A percentile compares a stretch with the other conserved stretches of the same genome.
phyloP scores from a whole-genome alignment of 2,113 vertebrate species.

The Campylomormyrus tamandua region DNA sequence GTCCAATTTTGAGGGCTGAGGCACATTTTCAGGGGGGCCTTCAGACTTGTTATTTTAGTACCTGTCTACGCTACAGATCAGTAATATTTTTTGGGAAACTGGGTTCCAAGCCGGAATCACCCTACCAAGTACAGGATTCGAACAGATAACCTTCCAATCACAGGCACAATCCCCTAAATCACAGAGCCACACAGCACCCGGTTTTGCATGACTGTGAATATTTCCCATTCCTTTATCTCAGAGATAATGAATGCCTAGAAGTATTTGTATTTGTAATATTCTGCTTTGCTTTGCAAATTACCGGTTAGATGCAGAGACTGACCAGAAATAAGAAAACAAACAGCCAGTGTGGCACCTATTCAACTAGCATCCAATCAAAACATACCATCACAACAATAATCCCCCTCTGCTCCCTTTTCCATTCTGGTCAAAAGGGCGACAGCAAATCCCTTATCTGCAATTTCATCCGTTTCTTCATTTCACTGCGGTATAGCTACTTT shows the following conservation, averaged over 20 bases:
- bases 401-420: background rate
- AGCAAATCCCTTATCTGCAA: background rate
- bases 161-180: background rate
- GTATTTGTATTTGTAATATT: background rate
- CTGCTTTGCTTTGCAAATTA: background rate
- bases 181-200: background rate
- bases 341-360: background rate
- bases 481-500: background rate
- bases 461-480: background rate
- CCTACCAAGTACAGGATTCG: background rate
- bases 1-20: background rate
- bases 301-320: background rate
- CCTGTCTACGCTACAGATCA: background rate
- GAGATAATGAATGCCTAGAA: background rate
- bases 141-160: background rate
- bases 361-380: background rate
- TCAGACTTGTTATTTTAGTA: background rate
- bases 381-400: background rate
- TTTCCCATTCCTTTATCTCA: background rate
- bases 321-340: background rate
- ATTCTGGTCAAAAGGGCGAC: background rate
- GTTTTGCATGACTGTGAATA: background rate
- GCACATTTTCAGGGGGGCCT: background rate
- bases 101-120: background rate
- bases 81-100: background rate